Percentiles rank a stretch among this genome's conserved stretches.
Conservation (phyloP, 2,888 invertebrate genomes). For the Ennomos erosarius region DNA sequence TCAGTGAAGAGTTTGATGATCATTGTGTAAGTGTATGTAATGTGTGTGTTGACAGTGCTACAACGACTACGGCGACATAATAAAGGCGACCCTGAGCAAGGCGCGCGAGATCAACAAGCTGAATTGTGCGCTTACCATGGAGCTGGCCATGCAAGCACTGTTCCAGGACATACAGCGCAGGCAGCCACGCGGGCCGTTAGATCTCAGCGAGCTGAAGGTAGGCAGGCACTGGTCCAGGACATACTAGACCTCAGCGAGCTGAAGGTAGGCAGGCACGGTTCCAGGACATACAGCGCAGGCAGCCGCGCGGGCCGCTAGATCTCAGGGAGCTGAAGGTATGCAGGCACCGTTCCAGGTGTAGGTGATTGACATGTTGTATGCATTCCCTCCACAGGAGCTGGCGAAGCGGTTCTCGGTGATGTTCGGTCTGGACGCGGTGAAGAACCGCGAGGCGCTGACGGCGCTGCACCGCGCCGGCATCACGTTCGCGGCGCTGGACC, state of each 20-base stretch:
- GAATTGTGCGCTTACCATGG: conserved; percentile 97
- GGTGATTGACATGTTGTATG: no score
- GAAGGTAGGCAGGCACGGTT: not conserved
- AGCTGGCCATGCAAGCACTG: conserved; percentile 94
- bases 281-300: no score
- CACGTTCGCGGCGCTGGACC: conserved; percentile 88
- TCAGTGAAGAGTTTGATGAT: no score
- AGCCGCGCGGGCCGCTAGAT: no score
- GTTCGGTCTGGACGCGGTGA: conserved; percentile 98
- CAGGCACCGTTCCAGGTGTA: not conserved
- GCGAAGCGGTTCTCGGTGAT: conserved; percentile 98
- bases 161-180: conserved; percentile 88
- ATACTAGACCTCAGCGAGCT: no score
- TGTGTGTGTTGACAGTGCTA: conserved; percentile 88
- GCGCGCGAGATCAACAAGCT: conserved; percentile 99
- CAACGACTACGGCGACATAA: conserved; percentile 99
- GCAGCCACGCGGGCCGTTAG: conserved; percentile 79
- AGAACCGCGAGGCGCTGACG: conserved; percentile 98
- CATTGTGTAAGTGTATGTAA: no score
- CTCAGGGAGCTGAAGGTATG: no score
- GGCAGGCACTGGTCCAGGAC: not conserved
- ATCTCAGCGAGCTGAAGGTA: conserved; percentile 95
- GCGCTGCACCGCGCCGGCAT: conserved; percentile 98
- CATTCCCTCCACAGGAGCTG: conserved; percentile 88
- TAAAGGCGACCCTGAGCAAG: conserved; percentile 98